Percentiles rank a stretch among this genome's conserved stretches.
Evolutionary conservation across 2,888 invertebrate species (phyloP).

Genomic region (Dasypolia templi): DNA sequence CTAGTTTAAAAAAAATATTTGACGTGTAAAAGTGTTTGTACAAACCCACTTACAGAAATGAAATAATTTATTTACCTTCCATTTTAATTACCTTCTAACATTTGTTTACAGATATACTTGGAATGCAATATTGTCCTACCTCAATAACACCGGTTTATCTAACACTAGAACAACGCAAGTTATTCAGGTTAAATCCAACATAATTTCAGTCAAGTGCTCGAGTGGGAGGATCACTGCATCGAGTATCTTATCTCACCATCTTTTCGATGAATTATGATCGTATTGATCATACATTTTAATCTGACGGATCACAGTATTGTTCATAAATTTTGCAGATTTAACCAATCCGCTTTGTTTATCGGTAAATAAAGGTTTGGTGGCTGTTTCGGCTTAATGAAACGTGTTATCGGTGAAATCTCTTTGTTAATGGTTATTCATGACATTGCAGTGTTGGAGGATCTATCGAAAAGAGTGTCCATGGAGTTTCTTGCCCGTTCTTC

Average conservation of each 20-base stretch:
- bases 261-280: slow-evolving; percentile 16
- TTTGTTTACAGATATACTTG: slow-evolving; percentile 14
- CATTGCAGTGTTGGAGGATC: neutral
- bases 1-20: too few species aligned
- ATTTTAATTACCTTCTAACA: neutral
- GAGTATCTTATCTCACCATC: slow-evolving; percentile 23
- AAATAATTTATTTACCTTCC: too few species aligned
- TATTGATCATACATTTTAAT: slow-evolving; percentile 16
- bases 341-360: slow-evolving; percentile 29
- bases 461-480: too few species aligned
- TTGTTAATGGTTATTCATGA: neutral
- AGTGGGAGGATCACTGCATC: slow-evolving; percentile 40
- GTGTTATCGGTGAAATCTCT: neutral
- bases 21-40: too few species aligned
- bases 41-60: too few species aligned
- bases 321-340: slow-evolving; percentile 29
- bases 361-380: slow-evolving; percentile 27
- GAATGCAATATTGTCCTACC: slow-evolving; percentile 21
- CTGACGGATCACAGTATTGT: slow-evolving; percentile 37
- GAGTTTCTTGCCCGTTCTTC: too few species aligned
- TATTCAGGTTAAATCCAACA: slow-evolving; percentile 43
- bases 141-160: slow-evolving; percentile 3
- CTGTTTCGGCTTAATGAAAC: slow-evolving; percentile 7
- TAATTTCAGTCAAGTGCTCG: slow-evolving; percentile 5
- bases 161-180: slow-evolving; percentile 22